phyloP scores from a whole-genome alignment of 2,113 vertebrate species.

The Dicrurus megarhynchus region DNA sequence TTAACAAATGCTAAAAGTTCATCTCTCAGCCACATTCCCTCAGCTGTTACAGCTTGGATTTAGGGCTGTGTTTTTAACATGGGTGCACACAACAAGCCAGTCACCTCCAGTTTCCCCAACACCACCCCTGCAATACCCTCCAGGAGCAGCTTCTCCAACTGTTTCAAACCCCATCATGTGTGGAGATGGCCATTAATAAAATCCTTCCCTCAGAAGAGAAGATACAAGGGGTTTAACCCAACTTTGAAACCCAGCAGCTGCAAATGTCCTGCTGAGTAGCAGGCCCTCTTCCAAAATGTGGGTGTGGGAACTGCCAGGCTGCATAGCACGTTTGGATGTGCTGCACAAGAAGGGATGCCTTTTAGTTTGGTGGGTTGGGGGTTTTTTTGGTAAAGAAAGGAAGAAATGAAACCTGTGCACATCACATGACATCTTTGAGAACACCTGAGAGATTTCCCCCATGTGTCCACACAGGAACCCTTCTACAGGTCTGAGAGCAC shows the following conservation, averaged over 20 bases:
- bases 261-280: background rate
- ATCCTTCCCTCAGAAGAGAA: background rate
- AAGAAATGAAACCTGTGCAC: background rate
- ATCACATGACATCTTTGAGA: background rate
- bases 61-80: background rate
- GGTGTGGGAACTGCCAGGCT: background rate
- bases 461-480: background rate
- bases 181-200: background rate
- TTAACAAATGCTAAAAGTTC: background rate
- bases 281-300: background rate
- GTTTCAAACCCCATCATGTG: rapidly evolving
- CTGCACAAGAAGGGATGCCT: background rate
- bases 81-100: background rate
- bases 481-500: background rate
- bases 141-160: background rate
- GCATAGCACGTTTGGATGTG: background rate
- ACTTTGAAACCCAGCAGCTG: background rate
- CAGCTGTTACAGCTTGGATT: background rate
- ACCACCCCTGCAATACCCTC: background rate
- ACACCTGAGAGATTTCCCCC: background rate
- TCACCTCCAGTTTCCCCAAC: background rate
- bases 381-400: background rate
- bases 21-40: background rate
- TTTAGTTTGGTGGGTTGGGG: background rate
- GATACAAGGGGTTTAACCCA: background rate